phyloP scores from a whole-genome alignment of 2,797 vertebrate species.

The Mareca strepera region DNA sequence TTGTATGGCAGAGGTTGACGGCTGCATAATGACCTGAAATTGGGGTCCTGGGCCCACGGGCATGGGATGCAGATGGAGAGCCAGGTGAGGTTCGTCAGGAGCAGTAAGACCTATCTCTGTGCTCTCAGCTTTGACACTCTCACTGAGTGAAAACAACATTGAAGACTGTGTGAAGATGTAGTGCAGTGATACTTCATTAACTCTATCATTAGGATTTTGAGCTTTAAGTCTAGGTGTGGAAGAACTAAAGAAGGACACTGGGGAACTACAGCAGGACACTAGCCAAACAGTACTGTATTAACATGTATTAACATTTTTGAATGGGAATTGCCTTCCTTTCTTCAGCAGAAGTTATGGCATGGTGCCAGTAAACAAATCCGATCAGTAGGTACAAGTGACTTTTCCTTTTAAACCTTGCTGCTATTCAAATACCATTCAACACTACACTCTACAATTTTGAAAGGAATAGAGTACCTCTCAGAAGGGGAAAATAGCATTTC shows the following conservation, averaged over 20 bases:
- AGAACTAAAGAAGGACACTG: not conserved
- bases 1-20: not conserved
- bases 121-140: not conserved
- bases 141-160: not conserved
- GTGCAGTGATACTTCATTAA: not conserved
- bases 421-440: not conserved
- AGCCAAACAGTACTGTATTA: not conserved
- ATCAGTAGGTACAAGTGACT: not conserved
- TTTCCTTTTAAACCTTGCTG: not conserved
- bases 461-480: not conserved
- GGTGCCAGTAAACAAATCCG: not conserved
- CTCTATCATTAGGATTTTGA: not conserved
- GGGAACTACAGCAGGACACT: not conserved
- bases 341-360: not conserved
- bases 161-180: not conserved
- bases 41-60: not conserved
- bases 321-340: not conserved
- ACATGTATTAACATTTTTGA: not conserved
- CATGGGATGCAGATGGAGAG: fast-evolving
- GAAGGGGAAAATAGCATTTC: not conserved
- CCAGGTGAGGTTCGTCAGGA: not conserved
- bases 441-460: not conserved
- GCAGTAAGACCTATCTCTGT: not conserved
- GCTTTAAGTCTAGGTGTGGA: not conserved
- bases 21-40: not conserved